Evolutionary conservation across 1,140 invertebrate species (phyloP), one percentile per base, ranked within the genome.

Genomic region (Drosophila repletoides): DNA sequence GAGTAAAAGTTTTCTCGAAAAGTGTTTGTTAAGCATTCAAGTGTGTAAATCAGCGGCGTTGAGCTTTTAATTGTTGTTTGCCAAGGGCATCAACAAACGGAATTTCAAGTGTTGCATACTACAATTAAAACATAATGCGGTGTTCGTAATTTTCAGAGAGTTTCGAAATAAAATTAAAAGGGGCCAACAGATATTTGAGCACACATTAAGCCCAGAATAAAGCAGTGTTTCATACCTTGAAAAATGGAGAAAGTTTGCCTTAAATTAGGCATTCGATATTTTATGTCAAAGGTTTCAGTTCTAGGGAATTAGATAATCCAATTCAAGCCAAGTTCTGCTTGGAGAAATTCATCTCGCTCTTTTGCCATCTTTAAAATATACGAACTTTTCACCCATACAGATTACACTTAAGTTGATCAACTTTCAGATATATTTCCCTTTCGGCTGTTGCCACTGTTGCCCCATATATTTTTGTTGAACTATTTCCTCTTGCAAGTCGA

Each of bases 51-150:
- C 56, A 40, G 74, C 55, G 67, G 72, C 68, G 71, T 53, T 59
- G 43, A 74, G 74, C 70, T 51, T 71, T 84, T 83, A 84, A 84
- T 84, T 84, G 79, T 72, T 74, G 58, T 79, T 77, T 67, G 60
- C 52, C 69, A 70, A 66, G 58, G 67, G 63, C 58, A 64, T 15
- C 26, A 45, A 10, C 34, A 58, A 69, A 31, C 45, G 36, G 55
- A 49, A 48, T 69, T 71, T 2, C n/a, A 24, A 14, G 15, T 24
- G 9, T 26, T 17, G 56, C 43, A 53, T 64, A 31, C 26, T 31
- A 46, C 70, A 73, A 83, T 83, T 83, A 83, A 77, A 77, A 56
- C 69, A 66, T 74, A 63, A 28, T 63, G 66, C 28, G 41, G 45
- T 26, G 21, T 40, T 19, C 14, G 7, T 19, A 55, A 43, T 55